phyloP scores from a whole-genome alignment of 2,113 vertebrate species.

The Hyperoodon ampullatus region DNA sequence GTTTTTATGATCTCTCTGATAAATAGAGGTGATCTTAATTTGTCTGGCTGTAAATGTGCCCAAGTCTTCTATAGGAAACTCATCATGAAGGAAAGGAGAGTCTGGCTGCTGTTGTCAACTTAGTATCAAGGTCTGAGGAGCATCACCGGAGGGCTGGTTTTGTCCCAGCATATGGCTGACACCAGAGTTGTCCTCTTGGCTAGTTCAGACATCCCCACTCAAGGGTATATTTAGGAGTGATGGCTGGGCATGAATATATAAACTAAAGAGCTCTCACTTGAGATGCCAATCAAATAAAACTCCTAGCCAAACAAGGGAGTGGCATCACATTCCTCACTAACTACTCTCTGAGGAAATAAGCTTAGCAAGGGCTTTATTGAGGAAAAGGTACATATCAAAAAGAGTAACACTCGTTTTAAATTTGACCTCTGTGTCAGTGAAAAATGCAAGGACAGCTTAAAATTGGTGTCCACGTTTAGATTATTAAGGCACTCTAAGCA shows the following conservation, averaged over 20 bases:
- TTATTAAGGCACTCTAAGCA: neutral
- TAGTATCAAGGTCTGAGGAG: neutral
- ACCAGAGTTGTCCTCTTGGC: neutral
- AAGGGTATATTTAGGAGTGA: neutral
- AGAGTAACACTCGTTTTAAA: neutral
- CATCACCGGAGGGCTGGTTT: fast-evolving
- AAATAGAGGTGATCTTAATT: neutral
- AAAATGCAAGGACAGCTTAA: neutral
- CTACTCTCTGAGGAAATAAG: neutral
- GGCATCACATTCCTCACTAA: neutral
- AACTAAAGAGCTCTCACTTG: neutral
- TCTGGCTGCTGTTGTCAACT: neutral
- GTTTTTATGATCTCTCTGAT: neutral
- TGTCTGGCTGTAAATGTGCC: neutral
- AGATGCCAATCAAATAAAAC: neutral
- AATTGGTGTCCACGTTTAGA: neutral
- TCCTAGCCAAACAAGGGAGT: neutral
- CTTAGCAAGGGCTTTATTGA: neutral
- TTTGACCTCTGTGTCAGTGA: neutral
- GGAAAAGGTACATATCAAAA: neutral
- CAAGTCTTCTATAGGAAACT: neutral
- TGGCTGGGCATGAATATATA: neutral
- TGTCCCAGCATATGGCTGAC: neutral
- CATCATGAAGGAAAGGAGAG: neutral
- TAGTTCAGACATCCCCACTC: neutral